Percentiles rank a stretch among this genome's conserved stretches.
phyloP scores from a whole-genome alignment of 2,113 vertebrate species.

The Crotalus viridis region DNA sequence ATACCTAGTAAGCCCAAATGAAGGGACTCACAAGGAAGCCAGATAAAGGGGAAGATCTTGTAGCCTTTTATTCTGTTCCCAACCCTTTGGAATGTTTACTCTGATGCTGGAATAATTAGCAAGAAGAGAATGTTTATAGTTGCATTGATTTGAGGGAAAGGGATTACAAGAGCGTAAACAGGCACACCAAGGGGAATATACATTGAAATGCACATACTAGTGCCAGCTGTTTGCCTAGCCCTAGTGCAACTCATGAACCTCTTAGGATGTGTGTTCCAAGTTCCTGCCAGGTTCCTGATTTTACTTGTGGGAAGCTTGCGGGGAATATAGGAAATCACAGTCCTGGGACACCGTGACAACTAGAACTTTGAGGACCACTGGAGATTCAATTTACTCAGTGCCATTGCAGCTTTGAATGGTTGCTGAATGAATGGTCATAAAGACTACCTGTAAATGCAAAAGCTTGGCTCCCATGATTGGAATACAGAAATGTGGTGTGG shows the following conservation, averaged over 20 bases:
- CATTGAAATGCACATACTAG: not conserved
- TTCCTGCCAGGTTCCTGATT: too few species aligned
- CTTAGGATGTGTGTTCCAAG: not conserved
- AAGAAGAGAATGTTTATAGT: not conserved
- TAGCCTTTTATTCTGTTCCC: not conserved
- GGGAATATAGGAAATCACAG: too few species aligned
- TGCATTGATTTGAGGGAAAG: not conserved
- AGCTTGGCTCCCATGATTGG: too few species aligned
- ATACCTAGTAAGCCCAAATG: not conserved
- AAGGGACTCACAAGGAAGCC: not conserved
- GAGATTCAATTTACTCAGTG: too few species aligned
- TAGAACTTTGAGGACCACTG: too few species aligned
- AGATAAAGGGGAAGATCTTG: not conserved
- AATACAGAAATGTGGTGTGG: too few species aligned
- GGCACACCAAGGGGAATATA: not conserved
- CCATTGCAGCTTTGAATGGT: too few species aligned
- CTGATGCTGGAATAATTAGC: not conserved
- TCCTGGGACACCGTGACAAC: too few species aligned
- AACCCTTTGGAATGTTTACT: not conserved
- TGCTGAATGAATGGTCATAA: too few species aligned
- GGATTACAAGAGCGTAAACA: not conserved
- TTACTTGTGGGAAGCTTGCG: too few species aligned
- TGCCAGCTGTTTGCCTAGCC: not conserved
- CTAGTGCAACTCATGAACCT: not conserved
- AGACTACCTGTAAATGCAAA: too few species aligned